These are phyloP conservation scores for Trialeurodes vaporariorum DNA, from an alignment of 1,140 invertebrate species.

Conservation along the genomic window DNA sequence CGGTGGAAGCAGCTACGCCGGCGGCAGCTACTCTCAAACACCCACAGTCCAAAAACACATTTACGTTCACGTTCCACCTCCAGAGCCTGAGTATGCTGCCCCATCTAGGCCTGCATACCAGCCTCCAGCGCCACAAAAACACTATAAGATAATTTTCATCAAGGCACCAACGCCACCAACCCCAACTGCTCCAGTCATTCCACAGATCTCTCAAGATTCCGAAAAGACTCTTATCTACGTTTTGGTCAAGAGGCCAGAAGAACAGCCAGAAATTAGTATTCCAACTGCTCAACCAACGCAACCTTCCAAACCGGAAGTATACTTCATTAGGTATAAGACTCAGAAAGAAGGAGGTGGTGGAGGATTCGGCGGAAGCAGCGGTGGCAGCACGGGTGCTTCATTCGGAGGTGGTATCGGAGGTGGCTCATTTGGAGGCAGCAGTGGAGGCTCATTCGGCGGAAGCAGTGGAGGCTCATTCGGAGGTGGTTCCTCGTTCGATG, in stretches of 20 bases:
- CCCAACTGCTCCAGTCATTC: conserved; percentile 55
- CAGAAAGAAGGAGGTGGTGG: conserved; percentile 42
- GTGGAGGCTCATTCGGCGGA: conserved; percentile 28
- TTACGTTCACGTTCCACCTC: conserved; percentile 67
- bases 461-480: conserved; percentile 26
- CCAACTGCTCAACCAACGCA: conserved; percentile 61
- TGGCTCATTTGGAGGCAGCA: conserved; percentile 30
- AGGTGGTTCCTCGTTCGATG: conserved; percentile 30
- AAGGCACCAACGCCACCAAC: conserved; percentile 70
- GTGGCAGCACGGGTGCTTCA: conserved; percentile 31
- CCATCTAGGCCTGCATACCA: conserved; percentile 44
- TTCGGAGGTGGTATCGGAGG: conserved; percentile 31
- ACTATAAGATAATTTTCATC: conserved; percentile 83
- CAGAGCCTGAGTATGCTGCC: conserved; percentile 48
- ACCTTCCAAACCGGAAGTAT: conserved; percentile 73
- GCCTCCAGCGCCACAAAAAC: conserved; percentile 55
- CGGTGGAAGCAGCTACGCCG: conserved; percentile 31
- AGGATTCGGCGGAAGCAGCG: conserved; percentile 33
- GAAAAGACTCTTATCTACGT: conserved; percentile 85
- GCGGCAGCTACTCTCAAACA: conserved; percentile 30
- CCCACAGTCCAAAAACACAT: conserved; percentile 62
- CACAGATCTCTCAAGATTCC: conserved; percentile 59
- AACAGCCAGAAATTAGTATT: conserved; percentile 60
- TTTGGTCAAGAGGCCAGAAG: conserved; percentile 71
- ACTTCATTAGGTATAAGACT: conserved; percentile 77